phyloP scores from a whole-genome alignment of 2,113 vertebrate genomes.

The human region DNA sequence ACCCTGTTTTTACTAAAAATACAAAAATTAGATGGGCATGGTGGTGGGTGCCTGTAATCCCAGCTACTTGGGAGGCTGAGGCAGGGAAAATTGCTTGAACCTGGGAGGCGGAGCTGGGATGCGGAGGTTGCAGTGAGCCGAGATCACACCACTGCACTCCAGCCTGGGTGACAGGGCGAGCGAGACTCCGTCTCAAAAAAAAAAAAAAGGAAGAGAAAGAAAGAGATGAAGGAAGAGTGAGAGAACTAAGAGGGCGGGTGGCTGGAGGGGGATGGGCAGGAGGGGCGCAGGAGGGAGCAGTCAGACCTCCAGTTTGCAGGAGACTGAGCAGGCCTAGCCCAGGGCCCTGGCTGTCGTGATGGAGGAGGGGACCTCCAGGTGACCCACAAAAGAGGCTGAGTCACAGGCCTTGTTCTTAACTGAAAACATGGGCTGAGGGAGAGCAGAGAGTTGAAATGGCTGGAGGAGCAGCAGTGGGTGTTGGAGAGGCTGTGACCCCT shows the following conservation, averaged over 20 bases:
- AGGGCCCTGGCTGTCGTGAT: background rate
- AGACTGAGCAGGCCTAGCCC: background rate
- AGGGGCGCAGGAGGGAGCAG: rapidly evolving
- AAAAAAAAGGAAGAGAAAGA: background rate
- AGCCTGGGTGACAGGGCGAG: too few relatives aligned
- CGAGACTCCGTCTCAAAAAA: too few relatives aligned
- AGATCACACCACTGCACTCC: too few relatives aligned
- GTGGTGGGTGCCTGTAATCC: too few relatives aligned
- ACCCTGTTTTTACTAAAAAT: too few relatives aligned
- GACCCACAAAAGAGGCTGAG: background rate
- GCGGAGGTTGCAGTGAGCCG: too few relatives aligned
- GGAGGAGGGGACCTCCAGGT: background rate
- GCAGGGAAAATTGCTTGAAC: too few relatives aligned
- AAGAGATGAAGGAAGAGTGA: too few relatives aligned
- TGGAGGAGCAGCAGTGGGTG: background rate
- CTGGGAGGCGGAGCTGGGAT: too few relatives aligned
- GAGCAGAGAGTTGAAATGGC: background rate
- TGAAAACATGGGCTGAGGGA: too few relatives aligned
- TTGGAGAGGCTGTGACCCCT: background rate
- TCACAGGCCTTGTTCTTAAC: background rate
- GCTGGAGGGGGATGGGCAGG: background rate
- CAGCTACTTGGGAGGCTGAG: too few relatives aligned
- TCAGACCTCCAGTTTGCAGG: background rate
- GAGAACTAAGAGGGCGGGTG: background rate
- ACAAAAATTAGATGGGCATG: too few relatives aligned